phyloP scores from a whole-genome alignment of 2,797 vertebrate species.

The Spondyliosoma cantharus region DNA sequence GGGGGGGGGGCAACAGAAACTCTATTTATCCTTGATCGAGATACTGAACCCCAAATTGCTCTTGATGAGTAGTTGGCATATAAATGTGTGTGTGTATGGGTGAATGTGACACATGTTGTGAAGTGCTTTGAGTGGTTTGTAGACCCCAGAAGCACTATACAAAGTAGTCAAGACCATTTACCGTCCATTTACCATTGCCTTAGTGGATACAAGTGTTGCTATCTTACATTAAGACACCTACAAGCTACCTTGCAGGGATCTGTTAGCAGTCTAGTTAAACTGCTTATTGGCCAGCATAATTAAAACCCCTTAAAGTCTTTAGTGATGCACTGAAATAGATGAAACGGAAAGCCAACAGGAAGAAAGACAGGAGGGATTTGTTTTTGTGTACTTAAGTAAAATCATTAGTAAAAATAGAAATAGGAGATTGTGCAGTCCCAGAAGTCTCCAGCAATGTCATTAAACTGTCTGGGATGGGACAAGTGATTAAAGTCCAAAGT shows the following conservation, averaged over 20 bases:
- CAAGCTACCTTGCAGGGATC: slow-evolving; percentile 10
- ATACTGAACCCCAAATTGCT: no score
- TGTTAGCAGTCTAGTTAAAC: slow-evolving; percentile 22
- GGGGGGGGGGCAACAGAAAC: neutral
- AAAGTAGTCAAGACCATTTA: no score
- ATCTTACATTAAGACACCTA: neutral
- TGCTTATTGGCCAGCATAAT: slow-evolving; percentile 13
- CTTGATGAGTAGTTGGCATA: no score
- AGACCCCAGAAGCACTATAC: no score
- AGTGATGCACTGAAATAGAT: slow-evolving; percentile 1
- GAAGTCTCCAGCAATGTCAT: slow-evolving; percentile 38
- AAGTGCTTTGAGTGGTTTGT: no score
- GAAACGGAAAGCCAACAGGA: neutral
- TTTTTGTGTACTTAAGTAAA: slow-evolving; percentile 17
- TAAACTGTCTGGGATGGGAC: slow-evolving; percentile 63
- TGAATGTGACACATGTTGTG: no score
- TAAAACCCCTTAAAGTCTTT: neutral
- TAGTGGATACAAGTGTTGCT: neutral
- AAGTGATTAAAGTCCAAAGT: slow-evolving; percentile 73
- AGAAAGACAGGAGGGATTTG: neutral
- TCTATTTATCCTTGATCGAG: no score
- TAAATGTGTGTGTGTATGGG: no score
- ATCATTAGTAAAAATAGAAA: slow-evolving; percentile 29
- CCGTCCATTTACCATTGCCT: neutral
- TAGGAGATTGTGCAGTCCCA: slow-evolving; percentile 40